These are phyloP conservation scores for Willowsia nigromaculata DNA, from an alignment of 2,888 invertebrate species.

Conservation along the genomic window DNA sequence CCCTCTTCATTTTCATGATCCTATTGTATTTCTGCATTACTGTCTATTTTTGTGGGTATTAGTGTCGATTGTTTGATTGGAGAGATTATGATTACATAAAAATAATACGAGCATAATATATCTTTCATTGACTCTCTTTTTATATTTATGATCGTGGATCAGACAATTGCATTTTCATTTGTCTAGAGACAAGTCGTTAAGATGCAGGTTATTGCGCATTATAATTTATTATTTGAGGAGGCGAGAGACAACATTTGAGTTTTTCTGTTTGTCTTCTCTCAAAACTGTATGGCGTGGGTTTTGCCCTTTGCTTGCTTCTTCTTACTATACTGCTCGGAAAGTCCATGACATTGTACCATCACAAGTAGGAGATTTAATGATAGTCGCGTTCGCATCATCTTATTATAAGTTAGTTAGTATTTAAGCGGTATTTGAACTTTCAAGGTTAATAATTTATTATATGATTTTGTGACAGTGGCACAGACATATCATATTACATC, in stretches of 20 bases:
- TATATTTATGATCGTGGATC: background rate
- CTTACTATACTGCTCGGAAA: background rate
- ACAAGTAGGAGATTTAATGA: background rate
- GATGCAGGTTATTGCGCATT: background rate
- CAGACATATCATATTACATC: slow-evolving; percentile 1
- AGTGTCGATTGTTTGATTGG: background rate
- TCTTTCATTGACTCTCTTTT: background rate
- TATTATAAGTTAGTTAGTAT: background rate
- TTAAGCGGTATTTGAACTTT: slow-evolving; percentile 59
- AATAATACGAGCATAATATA: background rate
- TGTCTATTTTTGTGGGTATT: background rate
- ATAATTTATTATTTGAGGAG: background rate
- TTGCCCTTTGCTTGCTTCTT: background rate
- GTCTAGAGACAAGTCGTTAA: background rate
- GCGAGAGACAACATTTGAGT: background rate
- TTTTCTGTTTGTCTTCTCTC: background rate
- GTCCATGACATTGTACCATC: slow-evolving; percentile 29
- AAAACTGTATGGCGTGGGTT: too few species aligned
- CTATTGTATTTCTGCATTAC: background rate
- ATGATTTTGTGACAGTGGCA: slow-evolving; percentile 25
- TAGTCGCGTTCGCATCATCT: background rate
- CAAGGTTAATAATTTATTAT: slow-evolving; percentile 50
- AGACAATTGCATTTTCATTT: slow-evolving; percentile 33
- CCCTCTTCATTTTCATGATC: background rate
- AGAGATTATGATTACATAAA: background rate